Base-by-base conservation (phyloP, 2,888 invertebrate genomes). In the Molorchus minor region DNA sequence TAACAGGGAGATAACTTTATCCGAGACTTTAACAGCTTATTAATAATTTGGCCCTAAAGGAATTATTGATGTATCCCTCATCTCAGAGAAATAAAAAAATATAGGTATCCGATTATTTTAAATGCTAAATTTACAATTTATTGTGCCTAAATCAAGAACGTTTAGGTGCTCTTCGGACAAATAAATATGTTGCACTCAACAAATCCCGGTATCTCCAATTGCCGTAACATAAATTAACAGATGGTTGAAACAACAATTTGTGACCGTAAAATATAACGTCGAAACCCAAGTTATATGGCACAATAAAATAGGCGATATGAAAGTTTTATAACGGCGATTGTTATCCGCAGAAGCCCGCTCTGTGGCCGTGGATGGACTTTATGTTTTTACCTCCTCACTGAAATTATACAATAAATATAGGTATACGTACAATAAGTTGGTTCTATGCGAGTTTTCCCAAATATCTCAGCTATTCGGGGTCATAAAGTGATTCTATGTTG, bases 281-380 rank as follows among this genome's bases (percentile, higher is more conserved):
- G 8, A 25, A 5, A 25, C 4, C 4, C 8, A 25, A 25, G 4
- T 25, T 72, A 71, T 72, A 70, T 59, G 62, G 64, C 59, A 67
- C 69, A 70, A 71, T 71, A 72, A 71, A 71, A 72, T 69, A 71
- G 70, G 69, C 70, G 69, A 72, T 69, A 71, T 71, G 69, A 69
- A 70, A 72, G 70, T 71, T 72, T 72, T 71, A 72, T 65, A 65
- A 64, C 62, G 56, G n/a, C 44, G 64, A 63, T 64, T 65, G 64
- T n/a, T n/a, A n/a, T 61, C 67, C 69, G 58, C 65, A 66, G 54
- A 62, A 62, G 51, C 65, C 58, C 38, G 57, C 60, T 62, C 53
- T 61, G 66, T 60, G 62, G 66, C 62, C 54, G 64, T 63, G 63
- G 61, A 60, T 65, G 64, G 61, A 60, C 58, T 71, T 68, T 68